Percentiles rank a stretch among this genome's conserved stretches.
Evolutionary conservation across 2,113 vertebrate genomes (phyloP).

Genomic region (Balaeniceps rex): DNA sequence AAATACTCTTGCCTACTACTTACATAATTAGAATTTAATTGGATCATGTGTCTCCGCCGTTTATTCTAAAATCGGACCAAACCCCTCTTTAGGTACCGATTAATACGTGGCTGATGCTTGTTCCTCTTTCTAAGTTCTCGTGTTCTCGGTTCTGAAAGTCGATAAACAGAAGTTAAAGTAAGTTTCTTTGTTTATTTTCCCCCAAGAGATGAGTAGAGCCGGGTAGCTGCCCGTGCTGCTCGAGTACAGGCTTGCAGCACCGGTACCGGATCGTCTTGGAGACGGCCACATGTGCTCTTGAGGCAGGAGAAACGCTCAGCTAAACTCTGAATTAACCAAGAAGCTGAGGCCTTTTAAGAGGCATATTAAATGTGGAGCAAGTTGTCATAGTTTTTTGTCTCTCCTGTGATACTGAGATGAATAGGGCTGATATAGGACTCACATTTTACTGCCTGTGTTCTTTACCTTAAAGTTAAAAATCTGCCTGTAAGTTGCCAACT

Average conservation of each 20-base stretch:
- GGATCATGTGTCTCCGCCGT: constrained; percentile 22
- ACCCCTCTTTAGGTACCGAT: not conserved
- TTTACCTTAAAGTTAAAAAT: not conserved
- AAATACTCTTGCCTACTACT: constrained; percentile 39
- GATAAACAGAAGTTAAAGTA: not conserved
- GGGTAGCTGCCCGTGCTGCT: not conserved
- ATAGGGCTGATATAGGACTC: not conserved
- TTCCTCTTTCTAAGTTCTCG: not conserved
- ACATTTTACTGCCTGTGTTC: not conserved
- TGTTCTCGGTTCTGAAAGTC: not conserved
- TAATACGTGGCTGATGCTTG: not conserved
- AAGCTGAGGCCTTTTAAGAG: not conserved
- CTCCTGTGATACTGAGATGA: not conserved
- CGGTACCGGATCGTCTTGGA: not conserved
- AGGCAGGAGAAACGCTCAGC: not conserved
- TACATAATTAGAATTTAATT: constrained; percentile 64
- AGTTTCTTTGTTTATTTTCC: not conserved
- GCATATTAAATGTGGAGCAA: not conserved
- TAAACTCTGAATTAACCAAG: not conserved
- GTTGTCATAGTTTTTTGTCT: not conserved
- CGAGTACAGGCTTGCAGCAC: not conserved
- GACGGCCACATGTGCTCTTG: not conserved
- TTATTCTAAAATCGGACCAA: constrained; percentile 41
- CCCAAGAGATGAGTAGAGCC: not conserved
- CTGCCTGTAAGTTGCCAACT: not conserved